phyloP scores from a whole-genome alignment of 2,888 invertebrate species.

The Philereme transversata region DNA sequence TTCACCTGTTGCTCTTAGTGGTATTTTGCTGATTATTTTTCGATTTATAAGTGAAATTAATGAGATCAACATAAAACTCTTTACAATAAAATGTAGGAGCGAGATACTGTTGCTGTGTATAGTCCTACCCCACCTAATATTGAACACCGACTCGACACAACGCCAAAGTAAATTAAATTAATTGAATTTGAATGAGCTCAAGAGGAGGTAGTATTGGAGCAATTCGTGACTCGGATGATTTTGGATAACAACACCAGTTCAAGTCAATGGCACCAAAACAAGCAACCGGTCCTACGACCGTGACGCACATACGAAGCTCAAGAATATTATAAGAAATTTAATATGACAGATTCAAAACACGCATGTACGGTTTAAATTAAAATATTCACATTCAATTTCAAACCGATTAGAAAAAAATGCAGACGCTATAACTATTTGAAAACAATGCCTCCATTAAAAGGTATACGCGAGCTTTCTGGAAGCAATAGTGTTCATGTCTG shows the following conservation, averaged over 20 bases:
- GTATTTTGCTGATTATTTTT: not conserved
- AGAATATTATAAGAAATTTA: conserved; percentile 16
- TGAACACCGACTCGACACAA: too few species aligned
- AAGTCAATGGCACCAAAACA: too few species aligned
- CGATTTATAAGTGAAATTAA: too few species aligned
- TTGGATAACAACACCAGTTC: conserved; percentile 8
- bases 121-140: too few species aligned
- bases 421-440: conserved; percentile 23
- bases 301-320: conserved; percentile 18
- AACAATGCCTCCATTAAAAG: conserved; percentile 24
- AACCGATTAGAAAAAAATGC: conserved; percentile 19
- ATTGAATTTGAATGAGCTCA: too few species aligned
- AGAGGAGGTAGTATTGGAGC: not conserved
- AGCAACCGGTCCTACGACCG: conserved; percentile 10
- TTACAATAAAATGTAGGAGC: too few species aligned
- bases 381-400: conserved; percentile 28
- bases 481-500: conserved; percentile 20
- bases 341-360: conserved; percentile 18
- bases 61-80: too few species aligned
- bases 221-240: conserved; percentile 5
- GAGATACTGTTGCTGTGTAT: too few species aligned
- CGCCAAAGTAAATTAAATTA: too few species aligned
- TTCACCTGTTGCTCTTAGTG: conserved; percentile 3
- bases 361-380: too few species aligned
- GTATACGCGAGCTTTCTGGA: conserved; percentile 23